Evolutionary conservation across 1,140 invertebrate genomes (phyloP), one percentile per base, ranked within the genome.

Genomic region (Gonioctena quinquepunctata): DNA sequence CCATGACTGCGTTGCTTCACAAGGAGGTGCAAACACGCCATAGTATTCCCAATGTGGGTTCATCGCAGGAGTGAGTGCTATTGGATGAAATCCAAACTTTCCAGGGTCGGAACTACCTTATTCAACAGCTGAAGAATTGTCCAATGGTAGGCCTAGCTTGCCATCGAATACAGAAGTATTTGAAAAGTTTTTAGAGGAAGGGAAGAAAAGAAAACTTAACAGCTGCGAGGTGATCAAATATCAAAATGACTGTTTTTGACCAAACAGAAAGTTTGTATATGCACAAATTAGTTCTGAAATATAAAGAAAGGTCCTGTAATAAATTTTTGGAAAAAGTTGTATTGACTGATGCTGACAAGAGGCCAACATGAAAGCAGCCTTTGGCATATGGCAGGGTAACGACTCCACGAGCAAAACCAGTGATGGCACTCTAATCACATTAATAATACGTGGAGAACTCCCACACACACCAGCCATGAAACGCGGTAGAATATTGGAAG

Each of bases 61-160:
- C 73, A 82, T 70, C 64, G 79, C 2, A 67, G 80, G 19, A 75
- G 66, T 3, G 72, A 57, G 18, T 81, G 79, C 21, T 82, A 82
- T 50, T 81, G 80, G 79, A 80, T 79, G 72, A 81, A 80, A 50
- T 77, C 77, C 8, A 50, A 7, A 19, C 62, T 81, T 7, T 75
- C 74, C n/a, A 19, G 21, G 19, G 48, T 19, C 57, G 60, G 60
- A 13, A 23, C 42, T 52, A 28, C 42, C 16, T 4, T 63, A 1
- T 63, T 22, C 23, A 26, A 59, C 7, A 11, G 21, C 11, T 22
- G 6, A 22, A 8, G 21, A 59, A 11, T 19, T 26, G 16, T 59
- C 0, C 23, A 16, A 59, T 4, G 21, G 56, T 8, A 59, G 21
- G 18, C 28, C 28, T 33, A 33, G 28, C 28, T 11, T 52, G 21